Conservation (phyloP, 2,113 vertebrate species). For the Mastomys coucha region DNA sequence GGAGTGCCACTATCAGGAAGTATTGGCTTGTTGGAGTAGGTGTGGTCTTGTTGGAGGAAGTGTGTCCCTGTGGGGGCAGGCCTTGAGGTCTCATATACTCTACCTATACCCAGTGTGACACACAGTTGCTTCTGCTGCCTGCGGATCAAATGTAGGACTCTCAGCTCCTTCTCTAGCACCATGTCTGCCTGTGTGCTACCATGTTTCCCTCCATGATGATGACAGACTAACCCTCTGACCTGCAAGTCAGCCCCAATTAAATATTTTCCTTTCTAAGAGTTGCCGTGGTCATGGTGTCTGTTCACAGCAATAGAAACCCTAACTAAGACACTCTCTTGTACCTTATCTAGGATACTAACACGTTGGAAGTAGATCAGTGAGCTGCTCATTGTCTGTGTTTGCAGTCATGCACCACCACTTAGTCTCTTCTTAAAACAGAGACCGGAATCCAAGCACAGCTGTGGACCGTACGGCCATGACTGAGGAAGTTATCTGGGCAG, state of each 20-base stretch:
- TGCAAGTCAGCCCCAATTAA: not conserved
- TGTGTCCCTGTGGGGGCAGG: not conserved
- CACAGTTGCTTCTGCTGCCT: not conserved
- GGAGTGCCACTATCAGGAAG: not conserved
- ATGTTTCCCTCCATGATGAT: not conserved
- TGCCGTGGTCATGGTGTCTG: not conserved
- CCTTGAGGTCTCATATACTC: not conserved
- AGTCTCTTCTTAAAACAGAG: slow-evolving; percentile 20
- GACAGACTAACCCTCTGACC: not conserved
- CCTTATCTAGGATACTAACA: not conserved
- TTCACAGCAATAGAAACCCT: not conserved
- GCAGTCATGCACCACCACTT: not conserved
- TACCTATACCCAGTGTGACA: not conserved
- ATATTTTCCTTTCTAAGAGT: not conserved
- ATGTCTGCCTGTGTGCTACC: not conserved
- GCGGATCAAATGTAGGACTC: not conserved
- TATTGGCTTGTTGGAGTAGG: too few relatives aligned
- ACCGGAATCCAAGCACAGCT: slow-evolving; percentile 15
- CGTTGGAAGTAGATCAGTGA: not conserved
- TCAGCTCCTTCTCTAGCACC: not conserved
- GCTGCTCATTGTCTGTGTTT: not conserved
- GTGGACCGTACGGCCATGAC: not conserved
- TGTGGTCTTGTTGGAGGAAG: not conserved
- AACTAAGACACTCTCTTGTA: not conserved
- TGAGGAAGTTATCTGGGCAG: not conserved